These are phyloP conservation scores for Himalopsyche kuldschensis DNA, from an alignment of 2,888 invertebrate genomes.

Conservation along the genomic window DNA sequence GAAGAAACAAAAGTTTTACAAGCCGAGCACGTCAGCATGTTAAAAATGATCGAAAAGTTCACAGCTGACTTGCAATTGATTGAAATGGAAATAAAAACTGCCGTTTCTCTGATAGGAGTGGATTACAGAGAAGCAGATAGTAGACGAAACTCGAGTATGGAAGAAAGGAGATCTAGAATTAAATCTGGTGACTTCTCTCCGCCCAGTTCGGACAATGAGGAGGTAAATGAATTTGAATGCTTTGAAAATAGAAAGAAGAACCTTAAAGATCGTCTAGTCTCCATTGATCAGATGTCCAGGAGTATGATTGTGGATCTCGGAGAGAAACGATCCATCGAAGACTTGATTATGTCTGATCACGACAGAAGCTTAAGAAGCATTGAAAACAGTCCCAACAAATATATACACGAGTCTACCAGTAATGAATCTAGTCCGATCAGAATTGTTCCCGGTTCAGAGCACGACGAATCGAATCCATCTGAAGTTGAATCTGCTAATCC, in stretches of 20 bases:
- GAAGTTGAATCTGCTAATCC: constrained; percentile 9
- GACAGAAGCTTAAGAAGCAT: constrained; percentile 7
- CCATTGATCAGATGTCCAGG: constrained; percentile 59
- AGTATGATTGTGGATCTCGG: constrained; percentile 57
- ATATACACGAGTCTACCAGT: neutral
- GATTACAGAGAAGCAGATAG: constrained; percentile 45
- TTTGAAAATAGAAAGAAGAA: constrained; percentile 54
- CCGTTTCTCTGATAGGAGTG: constrained; percentile 44
- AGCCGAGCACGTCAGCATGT: constrained; percentile 59
- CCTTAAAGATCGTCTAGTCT: constrained; percentile 55
- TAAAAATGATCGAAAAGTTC: constrained; percentile 66
- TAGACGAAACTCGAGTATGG: constrained; percentile 59
- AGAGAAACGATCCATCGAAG: constrained; percentile 50
- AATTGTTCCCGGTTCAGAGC: neutral
- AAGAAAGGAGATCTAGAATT: constrained; percentile 55
- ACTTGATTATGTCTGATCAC: constrained; percentile 40
- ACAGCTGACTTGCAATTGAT: constrained; percentile 67
- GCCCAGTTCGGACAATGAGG: constrained; percentile 56
- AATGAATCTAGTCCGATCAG: constrained; percentile 22
- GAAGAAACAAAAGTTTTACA: constrained; percentile 71
- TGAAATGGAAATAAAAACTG: constrained; percentile 66
- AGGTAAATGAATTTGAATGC: constrained; percentile 43
- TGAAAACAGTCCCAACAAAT: constrained; percentile 23
- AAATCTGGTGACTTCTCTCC: constrained; percentile 55
- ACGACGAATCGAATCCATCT: neutral